Base-by-base conservation (phyloP, 2,113 vertebrate species). In the Pseudorectes ferrugineus region DNA sequence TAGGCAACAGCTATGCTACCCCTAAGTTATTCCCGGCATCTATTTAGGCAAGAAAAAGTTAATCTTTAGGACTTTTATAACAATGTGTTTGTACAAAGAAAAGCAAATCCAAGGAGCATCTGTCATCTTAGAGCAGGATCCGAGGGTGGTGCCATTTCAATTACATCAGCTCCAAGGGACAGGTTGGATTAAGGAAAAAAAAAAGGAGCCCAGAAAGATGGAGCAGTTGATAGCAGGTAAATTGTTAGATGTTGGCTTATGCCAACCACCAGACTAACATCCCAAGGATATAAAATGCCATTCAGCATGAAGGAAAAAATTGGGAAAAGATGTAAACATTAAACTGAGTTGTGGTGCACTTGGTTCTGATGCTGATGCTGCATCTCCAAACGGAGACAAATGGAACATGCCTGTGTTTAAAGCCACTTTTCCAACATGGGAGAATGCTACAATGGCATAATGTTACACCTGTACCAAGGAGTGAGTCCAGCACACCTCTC, bases 381-480 rank as follows among this genome's bases (percentile, higher is more conserved):
- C 38, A 12, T 10, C 43, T 33, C 58, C 40, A 33, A 61, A 14
- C 6, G 14, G 21, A 65, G 54, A 49, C 38, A 55, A 19, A 55
- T 2, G 7, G 52, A 73, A 75, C 0, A 0, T 20, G 16, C 7
- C 62, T 12, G 46, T 1, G 5, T 48, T 67, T 12, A 63, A 46
- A 81, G 40, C 43, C 74, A 58, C 28, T 59, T 55, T 42, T 59
- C 45, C 35, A 33, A 16, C 22, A 46, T 36, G 9, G 31, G 35
- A 51, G 49, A 38, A 28, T 7, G 46, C 4, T 45, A 4, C 1
- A 1, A 55, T 35, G 67, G n/a, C 45, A 36, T 8, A 43, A 35
- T 6, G 5, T n/a, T n/a, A 48, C 31, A 61, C 25, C 49, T 8
- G 3, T 19, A 24, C 49, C 82, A n/a, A 23, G 31, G 0, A 8